phyloP scores from a whole-genome alignment of 2,797 vertebrate species.

The Ataeniobius toweri region DNA sequence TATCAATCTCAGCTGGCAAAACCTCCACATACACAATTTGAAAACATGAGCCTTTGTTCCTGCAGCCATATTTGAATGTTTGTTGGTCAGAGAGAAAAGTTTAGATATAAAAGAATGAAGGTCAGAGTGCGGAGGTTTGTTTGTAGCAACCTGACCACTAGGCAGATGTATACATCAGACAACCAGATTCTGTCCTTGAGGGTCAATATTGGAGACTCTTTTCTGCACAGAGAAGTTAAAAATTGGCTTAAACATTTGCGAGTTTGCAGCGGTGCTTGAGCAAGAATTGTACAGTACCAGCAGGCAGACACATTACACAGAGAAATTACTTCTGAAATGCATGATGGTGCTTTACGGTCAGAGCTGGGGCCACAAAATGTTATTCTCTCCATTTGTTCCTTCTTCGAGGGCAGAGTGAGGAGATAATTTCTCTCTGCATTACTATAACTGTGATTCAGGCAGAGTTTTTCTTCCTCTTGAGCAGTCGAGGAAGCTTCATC shows the following conservation, averaged over 20 bases:
- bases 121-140: not conserved
- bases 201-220: not conserved
- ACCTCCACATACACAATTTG: no score
- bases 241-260: not conserved
- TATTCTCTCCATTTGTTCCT: slow-evolving; percentile 14
- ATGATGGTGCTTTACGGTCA: slow-evolving; percentile 36
- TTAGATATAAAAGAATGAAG: not conserved
- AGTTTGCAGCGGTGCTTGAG: slow-evolving; percentile 6
- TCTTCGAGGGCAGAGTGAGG: slow-evolving; percentile 23
- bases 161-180: not conserved
- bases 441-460: slow-evolving; percentile 48
- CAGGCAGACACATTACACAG: slow-evolving; percentile 17
- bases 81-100: not conserved
- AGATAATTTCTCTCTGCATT: slow-evolving; percentile 27
- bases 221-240: not conserved
- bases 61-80: not conserved
- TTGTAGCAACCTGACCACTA: not conserved
- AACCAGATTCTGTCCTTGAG: not conserved
- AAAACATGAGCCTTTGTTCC: no score
- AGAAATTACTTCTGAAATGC: slow-evolving; percentile 1
- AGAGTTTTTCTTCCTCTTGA: slow-evolving; percentile 44
- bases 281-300: slow-evolving; percentile 1
- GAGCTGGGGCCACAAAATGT: slow-evolving; percentile 24
- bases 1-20: no score
- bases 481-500: slow-evolving; percentile 59